Conservation (phyloP, 2,113 vertebrate species). For the Verasper variegatus region DNA sequence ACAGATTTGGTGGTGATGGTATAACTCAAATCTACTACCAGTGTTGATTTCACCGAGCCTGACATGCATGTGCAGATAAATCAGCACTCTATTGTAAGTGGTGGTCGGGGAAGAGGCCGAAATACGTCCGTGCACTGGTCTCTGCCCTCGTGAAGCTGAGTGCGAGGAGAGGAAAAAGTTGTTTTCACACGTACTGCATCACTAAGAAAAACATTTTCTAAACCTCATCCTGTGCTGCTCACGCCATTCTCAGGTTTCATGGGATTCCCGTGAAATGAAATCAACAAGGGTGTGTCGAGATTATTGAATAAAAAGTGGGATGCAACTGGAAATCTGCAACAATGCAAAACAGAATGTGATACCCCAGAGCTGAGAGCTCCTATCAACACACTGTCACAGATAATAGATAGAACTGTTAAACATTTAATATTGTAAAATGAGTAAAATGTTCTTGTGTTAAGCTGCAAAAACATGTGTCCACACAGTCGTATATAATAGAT, state of each 20-base stretch:
- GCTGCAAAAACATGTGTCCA: no score
- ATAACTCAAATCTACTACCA: slow-evolving; percentile 29
- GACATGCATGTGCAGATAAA: slow-evolving; percentile 38
- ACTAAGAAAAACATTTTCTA: slow-evolving; percentile 50
- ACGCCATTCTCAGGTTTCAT: slow-evolving; percentile 61
- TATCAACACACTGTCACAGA: not conserved
- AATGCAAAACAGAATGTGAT: not conserved
- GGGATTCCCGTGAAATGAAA: slow-evolving; percentile 71
- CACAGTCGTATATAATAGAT: no score
- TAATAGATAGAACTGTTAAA: not conserved
- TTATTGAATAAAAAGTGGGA: slow-evolving; percentile 37
- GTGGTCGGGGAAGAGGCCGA: slow-evolving; percentile 15
- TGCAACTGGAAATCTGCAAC: not conserved
- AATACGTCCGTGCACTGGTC: slow-evolving; percentile 3
- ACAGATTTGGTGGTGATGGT: slow-evolving; percentile 24
- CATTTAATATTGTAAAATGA: no score
- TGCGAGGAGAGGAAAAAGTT: slow-evolving; percentile 2
- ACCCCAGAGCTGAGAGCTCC: slow-evolving; percentile 1
- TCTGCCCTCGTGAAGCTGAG: slow-evolving; percentile 12
- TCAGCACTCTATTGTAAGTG: slow-evolving; percentile 12
- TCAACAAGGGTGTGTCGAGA: slow-evolving; percentile 58
- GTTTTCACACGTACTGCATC: slow-evolving; percentile 45
- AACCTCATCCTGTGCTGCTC: slow-evolving; percentile 49
- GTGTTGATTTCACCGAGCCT: slow-evolving; percentile 21
- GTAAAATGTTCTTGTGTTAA: no score